Evolutionary conservation across 2,797 vertebrate genomes (phyloP).

Genomic region (Diplodus puntazzo): DNA sequence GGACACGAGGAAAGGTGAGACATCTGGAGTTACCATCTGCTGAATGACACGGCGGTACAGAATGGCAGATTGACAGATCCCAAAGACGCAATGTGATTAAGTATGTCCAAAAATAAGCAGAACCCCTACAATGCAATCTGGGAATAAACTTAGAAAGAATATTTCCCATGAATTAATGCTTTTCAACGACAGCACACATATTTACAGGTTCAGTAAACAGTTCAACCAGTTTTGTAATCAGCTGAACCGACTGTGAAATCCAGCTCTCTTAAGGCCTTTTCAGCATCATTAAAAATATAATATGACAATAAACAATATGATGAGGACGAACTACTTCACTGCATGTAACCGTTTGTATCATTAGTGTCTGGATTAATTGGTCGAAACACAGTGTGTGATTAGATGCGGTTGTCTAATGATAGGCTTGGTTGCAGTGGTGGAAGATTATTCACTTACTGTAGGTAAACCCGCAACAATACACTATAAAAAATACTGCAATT

Average conservation of each 20-base stretch:
- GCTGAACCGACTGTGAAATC: constrained; percentile 18
- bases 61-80: constrained; percentile 50
- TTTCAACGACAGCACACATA: background rate
- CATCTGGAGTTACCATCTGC: constrained; percentile 78
- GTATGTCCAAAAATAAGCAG: constrained; percentile 45
- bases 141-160: background rate
- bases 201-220: constrained; percentile 13
- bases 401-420: constrained; percentile 55
- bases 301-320: constrained; percentile 62
- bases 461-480: constrained; percentile 7
- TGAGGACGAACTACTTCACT: constrained; percentile 36
- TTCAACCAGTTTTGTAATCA: constrained; percentile 10
- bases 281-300: constrained; percentile 62
- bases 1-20: constrained; percentile 58
- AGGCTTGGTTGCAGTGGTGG: constrained; percentile 37
- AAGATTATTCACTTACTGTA: constrained; percentile 19
- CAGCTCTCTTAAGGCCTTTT: constrained; percentile 27
- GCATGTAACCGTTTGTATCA: constrained; percentile 63
- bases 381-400: constrained; percentile 55
- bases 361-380: constrained; percentile 71
- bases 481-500: background rate
- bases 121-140: constrained; percentile 24
- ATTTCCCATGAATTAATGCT: constrained; percentile 10
- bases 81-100: constrained; percentile 62
- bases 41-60: constrained; percentile 50